phyloP scores from a whole-genome alignment of 2,113 vertebrate genomes.

The Seriola dumerili region DNA sequence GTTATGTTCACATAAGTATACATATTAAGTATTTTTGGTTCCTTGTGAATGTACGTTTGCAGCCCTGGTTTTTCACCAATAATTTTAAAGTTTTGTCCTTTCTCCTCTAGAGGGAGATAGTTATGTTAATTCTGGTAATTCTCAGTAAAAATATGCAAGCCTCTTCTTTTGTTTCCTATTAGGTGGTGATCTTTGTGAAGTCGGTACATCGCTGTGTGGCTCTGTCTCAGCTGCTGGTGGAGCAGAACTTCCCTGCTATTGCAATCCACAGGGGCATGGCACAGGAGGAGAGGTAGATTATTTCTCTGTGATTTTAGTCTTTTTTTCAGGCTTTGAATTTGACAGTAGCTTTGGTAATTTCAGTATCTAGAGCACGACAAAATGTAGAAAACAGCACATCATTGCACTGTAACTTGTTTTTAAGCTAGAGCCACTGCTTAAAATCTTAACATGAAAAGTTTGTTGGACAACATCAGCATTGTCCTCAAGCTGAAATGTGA shows the following conservation, averaged over 20 bases:
- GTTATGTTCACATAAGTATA: background rate
- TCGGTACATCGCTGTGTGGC: constrained; percentile 91
- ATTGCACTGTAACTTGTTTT: background rate
- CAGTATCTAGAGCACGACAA: too few relatives aligned
- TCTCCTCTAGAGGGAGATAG: background rate
- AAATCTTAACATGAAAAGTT: background rate
- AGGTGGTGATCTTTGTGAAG: constrained; percentile 94
- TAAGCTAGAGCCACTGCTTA: background rate
- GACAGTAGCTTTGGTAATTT: background rate
- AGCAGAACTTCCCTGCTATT: constrained; percentile 92
- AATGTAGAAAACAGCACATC: background rate
- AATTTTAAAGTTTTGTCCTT: background rate
- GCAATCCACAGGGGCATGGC: constrained; percentile 92
- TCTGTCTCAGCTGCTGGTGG: constrained; percentile 90
- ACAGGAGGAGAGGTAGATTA: constrained; percentile 88
- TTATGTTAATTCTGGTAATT: background rate
- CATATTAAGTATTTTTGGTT: background rate
- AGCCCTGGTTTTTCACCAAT: background rate
- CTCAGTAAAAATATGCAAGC: background rate
- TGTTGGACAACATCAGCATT: background rate
- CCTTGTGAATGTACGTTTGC: background rate
- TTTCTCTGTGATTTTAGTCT: background rate
- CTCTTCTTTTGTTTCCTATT: background rate
- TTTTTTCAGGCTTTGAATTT: background rate
- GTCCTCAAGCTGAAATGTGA: too few relatives aligned